Conservation (phyloP, 2,888 invertebrate species). For the Lepidonotus clava region DNA sequence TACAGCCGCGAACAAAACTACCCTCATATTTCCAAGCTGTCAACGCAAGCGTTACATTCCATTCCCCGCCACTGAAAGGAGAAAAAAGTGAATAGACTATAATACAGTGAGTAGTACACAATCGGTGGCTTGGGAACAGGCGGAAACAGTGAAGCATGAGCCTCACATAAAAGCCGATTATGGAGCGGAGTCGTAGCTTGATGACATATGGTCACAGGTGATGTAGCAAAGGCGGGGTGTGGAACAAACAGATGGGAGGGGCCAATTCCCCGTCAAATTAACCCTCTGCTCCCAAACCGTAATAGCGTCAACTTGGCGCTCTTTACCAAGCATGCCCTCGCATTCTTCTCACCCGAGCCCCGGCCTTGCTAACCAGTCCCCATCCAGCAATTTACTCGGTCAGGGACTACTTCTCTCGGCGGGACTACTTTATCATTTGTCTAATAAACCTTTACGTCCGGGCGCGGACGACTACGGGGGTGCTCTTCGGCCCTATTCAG, state of each 20-base stretch:
- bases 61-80: too few relatives aligned
- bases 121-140: not conserved
- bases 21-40: not conserved
- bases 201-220: not conserved
- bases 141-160: not conserved
- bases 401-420: not conserved
- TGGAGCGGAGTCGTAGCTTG: not conserved
- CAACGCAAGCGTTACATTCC: too few relatives aligned
- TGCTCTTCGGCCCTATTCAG: not conserved
- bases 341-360: not conserved
- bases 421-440: constrained; percentile 17
- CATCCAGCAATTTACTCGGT: constrained; percentile 19
- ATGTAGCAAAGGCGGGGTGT: not conserved
- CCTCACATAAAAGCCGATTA: not conserved
- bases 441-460: not conserved
- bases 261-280: constrained; percentile 42
- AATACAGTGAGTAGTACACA: not conserved
- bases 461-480: too few relatives aligned
- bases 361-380: not conserved
- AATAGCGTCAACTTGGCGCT: not conserved
- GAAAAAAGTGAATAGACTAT: too few relatives aligned
- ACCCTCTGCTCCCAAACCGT: not conserved
- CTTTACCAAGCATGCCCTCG: constrained; percentile 9
- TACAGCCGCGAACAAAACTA: too few relatives aligned
- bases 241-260: not conserved